Evolutionary conservation across 2,888 invertebrate genomes (phyloP), one percentile per base, ranked within the genome.

Genomic region (Bugula neritina): DNA sequence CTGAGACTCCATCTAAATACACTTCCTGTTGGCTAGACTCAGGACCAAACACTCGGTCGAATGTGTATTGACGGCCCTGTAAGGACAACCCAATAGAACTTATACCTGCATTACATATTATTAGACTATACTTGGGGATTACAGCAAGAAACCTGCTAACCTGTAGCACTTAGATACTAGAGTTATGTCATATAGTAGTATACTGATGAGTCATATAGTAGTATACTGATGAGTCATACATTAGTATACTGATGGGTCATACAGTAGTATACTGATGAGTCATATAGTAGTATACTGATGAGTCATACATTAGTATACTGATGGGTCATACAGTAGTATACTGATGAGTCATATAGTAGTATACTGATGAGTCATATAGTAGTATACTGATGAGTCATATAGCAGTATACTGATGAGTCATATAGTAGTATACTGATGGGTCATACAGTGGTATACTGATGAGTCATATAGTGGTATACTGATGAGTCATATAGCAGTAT

Each of bases 31-130:
- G 99, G 69, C 94, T 93, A 77, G 95, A 94, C 88, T 94, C 97
- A 81, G 99, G 98, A 86, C 97, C 97, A 86, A 99, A 95, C 80
- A 99, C 97, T 90, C 94, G 95, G 86, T 99, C 99, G 87, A 95
- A 99, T 80, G 95, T 89, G 87, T 97, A 99, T 76, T 96, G 93
- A 90, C 98, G 99, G 72, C 97, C 97, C 97, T 98, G 87, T 29
- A 54, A 43, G 2, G 43, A n/a, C n/a, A n/a, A n/a, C n/a, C n/a
- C n/a, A n/a, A n/a, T n/a, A n/a, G n/a, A n/a, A n/a, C n/a, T n/a
- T n/a, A n/a, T n/a, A n/a, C n/a, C n/a, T n/a, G n/a, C n/a, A n/a
- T n/a, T n/a, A n/a, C n/a, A n/a, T n/a, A n/a, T n/a, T n/a, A n/a
- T n/a, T n/a, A n/a, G n/a, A n/a, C n/a, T n/a, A n/a, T n/a, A n/a